phyloP scores from a whole-genome alignment of 2,113 vertebrate genomes.

The Pseudolaguvia tuberculata region DNA sequence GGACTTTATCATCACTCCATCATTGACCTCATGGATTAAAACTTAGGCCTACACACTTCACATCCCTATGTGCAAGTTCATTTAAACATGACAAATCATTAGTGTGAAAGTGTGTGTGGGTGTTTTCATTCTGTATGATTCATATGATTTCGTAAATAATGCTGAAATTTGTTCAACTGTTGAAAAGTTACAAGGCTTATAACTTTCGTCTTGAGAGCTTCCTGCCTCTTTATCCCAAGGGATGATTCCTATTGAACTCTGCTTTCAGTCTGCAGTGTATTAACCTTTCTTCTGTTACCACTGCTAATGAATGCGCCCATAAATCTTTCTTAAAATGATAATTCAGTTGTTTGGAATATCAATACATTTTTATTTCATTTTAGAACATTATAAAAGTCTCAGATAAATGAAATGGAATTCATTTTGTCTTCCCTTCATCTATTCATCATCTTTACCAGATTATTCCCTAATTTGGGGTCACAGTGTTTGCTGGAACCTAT shows the following conservation, averaged over 20 bases:
- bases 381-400: no score
- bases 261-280: background rate
- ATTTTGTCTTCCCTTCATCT: no score
- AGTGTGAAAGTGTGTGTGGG: constrained; percentile 13
- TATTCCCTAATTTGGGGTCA: no score
- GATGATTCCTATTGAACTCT: constrained; percentile 12
- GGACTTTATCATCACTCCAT: constrained; percentile 1
- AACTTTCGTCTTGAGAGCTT: constrained; percentile 22
- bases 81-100: background rate
- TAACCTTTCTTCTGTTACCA: constrained; percentile 13
- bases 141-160: constrained; percentile 24
- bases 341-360: background rate
- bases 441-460: no score
- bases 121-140: constrained; percentile 40
- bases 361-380: background rate
- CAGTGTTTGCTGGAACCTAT: no score
- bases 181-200: constrained; percentile 28
- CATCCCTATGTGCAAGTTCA: background rate
- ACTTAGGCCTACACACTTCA: constrained; percentile 1
- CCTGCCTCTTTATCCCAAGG: constrained; percentile 24
- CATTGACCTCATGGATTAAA: background rate
- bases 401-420: no score
- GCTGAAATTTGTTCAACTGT: constrained; percentile 24
- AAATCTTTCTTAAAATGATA: background rate
- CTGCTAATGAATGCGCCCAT: background rate